Evolutionary conservation across 64 coral and sea anemone genomes (phyloP), one percentile per base, ranked within the genome.

Genomic region (Astreopora myriophthalma): DNA sequence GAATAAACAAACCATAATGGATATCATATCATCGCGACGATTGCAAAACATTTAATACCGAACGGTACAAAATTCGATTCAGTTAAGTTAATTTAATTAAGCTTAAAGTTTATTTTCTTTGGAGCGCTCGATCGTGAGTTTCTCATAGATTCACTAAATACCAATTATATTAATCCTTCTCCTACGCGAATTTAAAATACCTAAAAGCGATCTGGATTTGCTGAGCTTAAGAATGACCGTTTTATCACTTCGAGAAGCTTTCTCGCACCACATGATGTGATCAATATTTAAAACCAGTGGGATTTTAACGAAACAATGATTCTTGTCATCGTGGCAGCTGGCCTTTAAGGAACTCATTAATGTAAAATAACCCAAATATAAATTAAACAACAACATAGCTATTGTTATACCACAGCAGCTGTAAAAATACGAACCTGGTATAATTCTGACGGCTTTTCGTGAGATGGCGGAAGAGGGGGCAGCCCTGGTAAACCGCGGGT

Each of bases 381-480:
- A 28, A 60, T 37, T 63, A 22, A 31, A 36, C 42, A 60, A 57
- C 16, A 8, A 75, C 8, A 24, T 34, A 14, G 27, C 9, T 68
- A 60, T 48, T 25, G 12, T 30, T 16, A 17, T 63, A 25, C 60
- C 88, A 11, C 72, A 31, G 65, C 91, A 94, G 87, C 86, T 96
- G 87, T 37, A 80, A 60, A 48, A 60, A 90, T 63, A 86, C 86
- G 17, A 89, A 99, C 97, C 97, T 99, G 94, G 48, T 99, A 99
- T 87, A 99, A 87, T 61, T 99, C 97, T 13, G 97, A 99, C 0
- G 97, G 97, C 2, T 73, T 88, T 44, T 99, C 97, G 30, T 96
- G 80, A 16, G 97, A 89, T 26, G 97, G 79, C 25, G 97, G 97
- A 0, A 99, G 39, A 10, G 97, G 97, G 46, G 97, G 97, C 0